Percentiles rank a stretch among this genome's conserved stretches.
Evolutionary conservation across 2,888 invertebrate genomes (phyloP).

Genomic region (Branchipolynoe longqiensis): DNA sequence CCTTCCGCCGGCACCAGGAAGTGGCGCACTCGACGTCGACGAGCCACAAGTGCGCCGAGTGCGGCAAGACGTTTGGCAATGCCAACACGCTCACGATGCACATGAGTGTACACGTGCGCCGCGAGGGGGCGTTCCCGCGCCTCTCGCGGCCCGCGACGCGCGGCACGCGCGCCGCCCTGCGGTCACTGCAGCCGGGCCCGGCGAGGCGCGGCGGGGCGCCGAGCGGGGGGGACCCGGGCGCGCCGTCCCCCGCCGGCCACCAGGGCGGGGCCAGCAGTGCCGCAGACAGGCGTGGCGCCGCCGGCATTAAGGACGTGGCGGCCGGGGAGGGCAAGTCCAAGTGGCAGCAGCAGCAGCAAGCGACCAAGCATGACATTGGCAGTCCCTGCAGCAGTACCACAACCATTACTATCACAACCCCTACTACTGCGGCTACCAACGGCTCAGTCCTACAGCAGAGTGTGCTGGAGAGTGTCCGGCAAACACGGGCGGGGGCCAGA

Average conservation of each 20-base stretch:
- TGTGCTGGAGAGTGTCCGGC: constrained; percentile 1
- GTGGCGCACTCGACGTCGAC: constrained; percentile 64
- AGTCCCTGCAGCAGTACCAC: background rate
- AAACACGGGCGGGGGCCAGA: constrained; percentile 14
- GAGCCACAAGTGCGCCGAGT: constrained; percentile 63
- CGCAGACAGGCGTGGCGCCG: background rate
- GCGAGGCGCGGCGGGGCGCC: background rate
- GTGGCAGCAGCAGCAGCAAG: background rate
- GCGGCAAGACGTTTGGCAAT: constrained; percentile 67
- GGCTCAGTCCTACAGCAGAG: constrained; percentile 3
- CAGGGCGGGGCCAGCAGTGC: constrained; percentile 38
- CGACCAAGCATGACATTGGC: constrained; percentile 36
- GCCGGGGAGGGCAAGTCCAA: background rate
- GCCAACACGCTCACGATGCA: constrained; percentile 67
- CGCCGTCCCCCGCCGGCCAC: background rate
- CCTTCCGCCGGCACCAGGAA: constrained; percentile 65
- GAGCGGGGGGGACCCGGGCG: background rate
- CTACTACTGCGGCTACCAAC: no score
- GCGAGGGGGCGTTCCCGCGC: background rate
- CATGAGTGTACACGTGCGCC: constrained; percentile 63
- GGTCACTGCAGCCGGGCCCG: background rate
- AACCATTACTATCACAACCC: background rate
- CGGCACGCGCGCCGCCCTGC: constrained; percentile 1
- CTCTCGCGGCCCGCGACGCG: constrained; percentile 23
- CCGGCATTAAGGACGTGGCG: no score